Conservation (phyloP, 2,797 vertebrate genomes). For the Pempheris klunzingeri region DNA sequence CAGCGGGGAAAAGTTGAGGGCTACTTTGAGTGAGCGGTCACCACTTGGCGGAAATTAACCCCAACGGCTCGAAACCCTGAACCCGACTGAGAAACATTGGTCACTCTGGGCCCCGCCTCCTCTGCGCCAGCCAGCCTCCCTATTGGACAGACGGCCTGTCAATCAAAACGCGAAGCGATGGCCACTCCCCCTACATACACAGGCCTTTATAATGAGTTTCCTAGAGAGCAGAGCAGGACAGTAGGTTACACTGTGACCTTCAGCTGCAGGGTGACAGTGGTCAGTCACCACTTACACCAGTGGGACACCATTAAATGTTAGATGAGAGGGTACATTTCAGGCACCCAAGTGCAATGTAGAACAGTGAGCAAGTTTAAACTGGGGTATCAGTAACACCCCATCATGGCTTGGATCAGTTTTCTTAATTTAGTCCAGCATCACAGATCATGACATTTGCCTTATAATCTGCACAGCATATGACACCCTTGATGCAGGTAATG, state of each 20-base stretch:
- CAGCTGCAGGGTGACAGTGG: slow-evolving; percentile 23
- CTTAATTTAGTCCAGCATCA: no score
- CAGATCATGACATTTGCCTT: no score
- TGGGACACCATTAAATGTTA: not conserved
- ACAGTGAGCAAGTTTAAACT: not conserved
- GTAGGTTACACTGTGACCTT: slow-evolving; percentile 62
- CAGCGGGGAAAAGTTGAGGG: slow-evolving; percentile 23
- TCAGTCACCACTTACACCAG: not conserved
- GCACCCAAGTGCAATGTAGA: not conserved
- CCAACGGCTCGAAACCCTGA: slow-evolving; percentile 35
- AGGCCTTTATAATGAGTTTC: slow-evolving; percentile 53
- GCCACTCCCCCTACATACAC: slow-evolving; percentile 26
- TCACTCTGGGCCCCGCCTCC: slow-evolving; percentile 28
- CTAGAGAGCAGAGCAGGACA: slow-evolving; percentile 38
- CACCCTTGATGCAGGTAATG: no score
- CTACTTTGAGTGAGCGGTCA: not conserved
- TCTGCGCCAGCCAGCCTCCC: not conserved
- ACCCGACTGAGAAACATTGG: slow-evolving; percentile 53
- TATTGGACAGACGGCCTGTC: slow-evolving; percentile 37
- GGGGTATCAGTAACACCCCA: not conserved
- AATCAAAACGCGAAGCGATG: slow-evolving; percentile 17
- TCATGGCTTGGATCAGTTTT: not conserved
- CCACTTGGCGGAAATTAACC: slow-evolving; percentile 61
- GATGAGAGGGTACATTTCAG: not conserved
- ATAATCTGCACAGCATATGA: no score